Conservation (phyloP, 2,888 invertebrate genomes). For the Leptinotarsa haldemani region DNA sequence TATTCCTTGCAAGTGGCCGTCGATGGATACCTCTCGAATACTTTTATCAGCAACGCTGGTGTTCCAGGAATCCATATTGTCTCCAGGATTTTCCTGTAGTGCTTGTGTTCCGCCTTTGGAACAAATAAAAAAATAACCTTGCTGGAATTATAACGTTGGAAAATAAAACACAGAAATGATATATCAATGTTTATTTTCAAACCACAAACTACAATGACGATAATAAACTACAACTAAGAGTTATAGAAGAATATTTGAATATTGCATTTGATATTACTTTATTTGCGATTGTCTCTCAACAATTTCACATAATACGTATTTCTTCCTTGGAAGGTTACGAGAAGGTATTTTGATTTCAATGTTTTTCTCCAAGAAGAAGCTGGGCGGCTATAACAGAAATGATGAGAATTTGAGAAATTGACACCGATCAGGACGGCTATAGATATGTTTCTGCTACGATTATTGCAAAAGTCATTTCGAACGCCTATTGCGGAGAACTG, state of each 20-base stretch:
- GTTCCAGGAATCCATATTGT: too few relatives aligned
- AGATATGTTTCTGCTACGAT: constrained; percentile 51
- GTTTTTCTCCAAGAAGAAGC: constrained; percentile 46
- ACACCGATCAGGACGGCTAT: constrained; percentile 48
- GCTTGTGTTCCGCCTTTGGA: background rate
- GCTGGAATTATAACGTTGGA: background rate
- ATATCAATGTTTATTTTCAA: constrained; percentile 12
- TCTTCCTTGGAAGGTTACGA: constrained; percentile 38
- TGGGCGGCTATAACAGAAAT: constrained; percentile 41
- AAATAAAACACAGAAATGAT: background rate
- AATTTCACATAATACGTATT: constrained; percentile 46
- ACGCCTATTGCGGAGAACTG: background rate
- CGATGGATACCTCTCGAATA: too few relatives aligned
- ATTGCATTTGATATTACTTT: constrained; percentile 27
- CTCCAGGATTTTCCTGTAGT: too few relatives aligned
- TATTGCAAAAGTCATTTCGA: constrained; percentile 9
- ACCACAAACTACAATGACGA: constrained; percentile 6
- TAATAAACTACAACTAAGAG: background rate
- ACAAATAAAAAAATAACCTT: background rate
- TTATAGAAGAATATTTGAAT: constrained; percentile 28
- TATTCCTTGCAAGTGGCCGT: too few relatives aligned
- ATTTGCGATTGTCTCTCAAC: constrained; percentile 49
- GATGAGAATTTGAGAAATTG: constrained; percentile 38
- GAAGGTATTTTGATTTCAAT: constrained; percentile 48
- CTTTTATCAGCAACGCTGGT: too few relatives aligned